A percentile compares a stretch with the other conserved stretches of the same genome.
phyloP scores from a whole-genome alignment of 2,888 invertebrate genomes.

The Glaucopsyche alexis region DNA sequence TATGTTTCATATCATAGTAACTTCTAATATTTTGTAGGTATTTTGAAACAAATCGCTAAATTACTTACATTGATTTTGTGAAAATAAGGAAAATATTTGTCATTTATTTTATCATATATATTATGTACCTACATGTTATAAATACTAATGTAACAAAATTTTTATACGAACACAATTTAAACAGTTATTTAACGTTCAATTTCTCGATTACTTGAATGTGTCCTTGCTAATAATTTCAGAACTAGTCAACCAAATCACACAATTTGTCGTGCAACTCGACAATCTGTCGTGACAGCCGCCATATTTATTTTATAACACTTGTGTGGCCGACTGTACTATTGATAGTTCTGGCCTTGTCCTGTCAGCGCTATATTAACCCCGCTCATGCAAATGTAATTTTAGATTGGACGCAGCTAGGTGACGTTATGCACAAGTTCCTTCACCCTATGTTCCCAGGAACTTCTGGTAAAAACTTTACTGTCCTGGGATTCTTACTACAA shows the following conservation, averaged over 20 bases:
- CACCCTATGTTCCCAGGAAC: constrained; percentile 17
- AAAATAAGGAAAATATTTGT: no score
- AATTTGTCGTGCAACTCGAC: background rate
- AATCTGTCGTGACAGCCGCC: background rate
- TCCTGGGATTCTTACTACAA: background rate
- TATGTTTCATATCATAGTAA: background rate
- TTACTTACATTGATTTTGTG: background rate
- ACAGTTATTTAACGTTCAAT: no score
- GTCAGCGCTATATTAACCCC: constrained; percentile 55
- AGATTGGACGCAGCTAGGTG: constrained; percentile 43
- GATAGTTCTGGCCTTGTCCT: constrained; percentile 46
- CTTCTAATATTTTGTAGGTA: background rate
- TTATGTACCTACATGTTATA: no score
- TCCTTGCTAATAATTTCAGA: background rate
- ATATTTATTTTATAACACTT: constrained; percentile 12
- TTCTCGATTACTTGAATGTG: no score
- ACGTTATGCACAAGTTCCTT: constrained; percentile 40
- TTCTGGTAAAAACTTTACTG: background rate
- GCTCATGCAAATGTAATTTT: constrained; percentile 47
- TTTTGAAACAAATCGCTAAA: background rate
- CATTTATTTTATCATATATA: no score
- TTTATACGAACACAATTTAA: no score
- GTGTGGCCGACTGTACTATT: constrained; percentile 33
- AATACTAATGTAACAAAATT: no score
- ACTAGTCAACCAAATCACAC: background rate